Evolutionary conservation across 2,797 vertebrate genomes (phyloP), one percentile per base, ranked within the genome.

Genomic region (Lacerta agilis): DNA sequence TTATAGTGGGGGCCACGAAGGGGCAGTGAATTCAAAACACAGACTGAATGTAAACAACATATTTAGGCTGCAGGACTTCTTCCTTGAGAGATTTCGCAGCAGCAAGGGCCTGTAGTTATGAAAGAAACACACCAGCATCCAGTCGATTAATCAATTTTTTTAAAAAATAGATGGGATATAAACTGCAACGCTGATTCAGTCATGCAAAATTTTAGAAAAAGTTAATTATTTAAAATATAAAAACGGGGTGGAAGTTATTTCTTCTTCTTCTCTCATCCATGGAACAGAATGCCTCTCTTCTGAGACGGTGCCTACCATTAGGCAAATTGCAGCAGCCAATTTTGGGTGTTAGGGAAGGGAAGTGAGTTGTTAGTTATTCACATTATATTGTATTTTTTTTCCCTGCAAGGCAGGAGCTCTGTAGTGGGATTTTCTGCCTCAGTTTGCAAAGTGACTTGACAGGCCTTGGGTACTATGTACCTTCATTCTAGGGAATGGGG

Each of bases 1-100:
- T 92, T 91, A 93, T 89, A 89, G 90, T 87, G 41, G 86, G 90
- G 88, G 75, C 91, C 71, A 79, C 33, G 72, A 91, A 38, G 92
- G 88, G 91, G 88, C 84, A 87, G 84, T 58, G 85, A 66, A 87
- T 90, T 71, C 88, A 91, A 82, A 79, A 85, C 91, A 89, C 76
- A 88, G 87, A 90, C 92, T 93, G 71, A 89, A 77, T 38, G 89
- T 91, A 86, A 94, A 93, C 89, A 88, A 88, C 90, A 83, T 83
- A 36, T 87, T 33, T 4, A 0, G 41, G 49, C 18, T 29, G 66
- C 71, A 69, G 13, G 36, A 61, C 38, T 58, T 72, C 81, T 71
- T 73, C 86, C 81, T 25, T 2, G 36, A 75, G 81, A 85, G 33
- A 38, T 82, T 76, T 77, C 86, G 36, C 58, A 90, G 45, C 29